Conservation (phyloP, 2,113 vertebrate species). For the Cyanistes caeruleus region DNA sequence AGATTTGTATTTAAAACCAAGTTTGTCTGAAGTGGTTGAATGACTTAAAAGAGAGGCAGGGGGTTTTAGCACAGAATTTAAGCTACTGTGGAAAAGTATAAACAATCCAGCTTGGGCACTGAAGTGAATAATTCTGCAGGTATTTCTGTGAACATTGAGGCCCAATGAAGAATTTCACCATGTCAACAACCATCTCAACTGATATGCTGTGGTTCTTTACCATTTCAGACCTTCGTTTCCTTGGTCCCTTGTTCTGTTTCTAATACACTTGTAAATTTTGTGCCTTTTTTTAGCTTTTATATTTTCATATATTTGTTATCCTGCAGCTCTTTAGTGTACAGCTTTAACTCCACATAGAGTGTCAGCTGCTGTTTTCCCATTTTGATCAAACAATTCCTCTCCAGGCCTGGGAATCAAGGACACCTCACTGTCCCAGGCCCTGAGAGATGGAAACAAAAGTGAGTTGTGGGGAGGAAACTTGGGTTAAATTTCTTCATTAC, state of each 20-base stretch:
- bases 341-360: fast-evolving
- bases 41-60: neutral
- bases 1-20: neutral
- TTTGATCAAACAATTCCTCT: neutral
- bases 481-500: neutral
- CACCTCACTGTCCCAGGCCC: neutral
- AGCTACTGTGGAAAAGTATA: neutral
- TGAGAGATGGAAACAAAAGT: neutral
- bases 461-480: neutral
- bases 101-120: neutral
- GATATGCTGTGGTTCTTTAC: neutral
- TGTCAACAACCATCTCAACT: neutral
- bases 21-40: neutral
- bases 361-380: neutral
- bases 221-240: neutral
- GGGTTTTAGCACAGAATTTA: neutral
- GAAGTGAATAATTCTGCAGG: neutral
- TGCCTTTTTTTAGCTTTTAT: neutral
- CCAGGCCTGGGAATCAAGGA: neutral
- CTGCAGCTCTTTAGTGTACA: neutral
- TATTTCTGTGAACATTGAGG: neutral
- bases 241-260: neutral
- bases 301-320: neutral
- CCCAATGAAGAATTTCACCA: neutral
- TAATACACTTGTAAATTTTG: neutral